Percentiles rank a stretch among this genome's conserved stretches.
Evolutionary conservation across 2,113 vertebrate genomes (phyloP).

Genomic region (Struthidea cinerea): DNA sequence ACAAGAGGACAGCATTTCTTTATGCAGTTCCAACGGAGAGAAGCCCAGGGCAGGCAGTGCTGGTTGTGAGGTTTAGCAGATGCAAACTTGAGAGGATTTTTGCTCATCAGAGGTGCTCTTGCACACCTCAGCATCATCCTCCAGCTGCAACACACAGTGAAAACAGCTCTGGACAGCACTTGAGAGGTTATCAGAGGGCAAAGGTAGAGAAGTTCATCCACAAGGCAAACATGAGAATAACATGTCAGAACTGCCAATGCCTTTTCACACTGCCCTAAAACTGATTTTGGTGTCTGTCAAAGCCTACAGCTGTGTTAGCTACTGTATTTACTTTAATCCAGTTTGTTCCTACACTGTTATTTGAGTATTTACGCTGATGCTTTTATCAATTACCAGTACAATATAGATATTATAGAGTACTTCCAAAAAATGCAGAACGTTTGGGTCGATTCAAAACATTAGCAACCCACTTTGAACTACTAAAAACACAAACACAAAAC

Average conservation of each 20-base stretch:
- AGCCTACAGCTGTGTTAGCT: not conserved
- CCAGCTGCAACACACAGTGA: accelerated
- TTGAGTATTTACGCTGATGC: not conserved
- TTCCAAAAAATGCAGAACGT: not conserved
- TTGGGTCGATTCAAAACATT: not conserved
- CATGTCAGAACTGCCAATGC: not conserved
- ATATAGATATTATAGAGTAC: not conserved
- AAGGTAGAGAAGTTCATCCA: not conserved
- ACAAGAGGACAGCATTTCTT: not conserved
- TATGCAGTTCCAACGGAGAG: not conserved
- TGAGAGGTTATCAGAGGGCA: not conserved
- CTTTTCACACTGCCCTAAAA: not conserved
- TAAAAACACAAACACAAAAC: not conserved
- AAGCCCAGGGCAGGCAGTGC: not conserved
- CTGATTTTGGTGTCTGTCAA: not conserved
- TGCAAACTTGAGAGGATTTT: not conserved
- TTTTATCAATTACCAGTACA: not conserved
- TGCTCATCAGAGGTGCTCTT: not conserved
- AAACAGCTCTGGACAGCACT: not conserved
- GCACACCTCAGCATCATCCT: not conserved
- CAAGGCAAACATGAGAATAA: not conserved
- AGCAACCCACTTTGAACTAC: not conserved
- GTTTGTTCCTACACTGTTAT: not conserved
- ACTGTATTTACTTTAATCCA: not conserved
- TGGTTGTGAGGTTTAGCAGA: not conserved